Evolutionary conservation across 2,113 vertebrate genomes (phyloP), one percentile per base, ranked within the genome.

Genomic region (Tympanuchus pallidicinctus): DNA sequence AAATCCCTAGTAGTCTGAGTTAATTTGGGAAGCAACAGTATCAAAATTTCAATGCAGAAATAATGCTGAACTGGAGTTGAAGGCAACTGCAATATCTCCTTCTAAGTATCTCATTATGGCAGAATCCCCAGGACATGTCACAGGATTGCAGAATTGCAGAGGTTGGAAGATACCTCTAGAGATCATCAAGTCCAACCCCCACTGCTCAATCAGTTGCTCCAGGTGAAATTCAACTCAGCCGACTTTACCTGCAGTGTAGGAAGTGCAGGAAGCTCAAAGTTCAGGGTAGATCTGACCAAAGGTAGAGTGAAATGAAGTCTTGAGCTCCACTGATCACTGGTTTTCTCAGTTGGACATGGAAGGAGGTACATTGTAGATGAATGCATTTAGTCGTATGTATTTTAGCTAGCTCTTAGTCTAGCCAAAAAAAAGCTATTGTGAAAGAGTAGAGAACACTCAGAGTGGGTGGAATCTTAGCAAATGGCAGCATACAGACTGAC

Each of bases 21-120:
- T 96, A 90, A 84, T 88, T 90, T 93, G 48, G 22, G 86, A 90
- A 86, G 20, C 90, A 83, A 90, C 22, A 56, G 48, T 48, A 13
- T 93, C 42, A 78, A 48, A 93, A 92, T 78, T 88, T 94, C 80
- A 65, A 88, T 34, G 17, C 80, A 92, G 61, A 93, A 88, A 81
- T 72, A 4, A 90, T 77, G 56, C 47, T 94, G 74, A 95, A 90
- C 69, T 90, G 92, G 95, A 61, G 73, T 61, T 78, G 73, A 86
- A 86, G 65, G 40, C 73, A 86, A 83, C 28, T n/a, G 24, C 38
- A 71, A 75, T 90, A 86, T 88, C 65, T 86, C 57, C 43, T 30
- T 84, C 83, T 88, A 65, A 78, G 92, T 90, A 78, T 83, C 90
- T 88, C 34, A 74, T 69, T 54, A 8, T 78, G 80, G 30, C 43